These are phyloP conservation scores for Rhingia campestris DNA, from an alignment of 2,888 invertebrate species.

Conservation along the genomic window DNA sequence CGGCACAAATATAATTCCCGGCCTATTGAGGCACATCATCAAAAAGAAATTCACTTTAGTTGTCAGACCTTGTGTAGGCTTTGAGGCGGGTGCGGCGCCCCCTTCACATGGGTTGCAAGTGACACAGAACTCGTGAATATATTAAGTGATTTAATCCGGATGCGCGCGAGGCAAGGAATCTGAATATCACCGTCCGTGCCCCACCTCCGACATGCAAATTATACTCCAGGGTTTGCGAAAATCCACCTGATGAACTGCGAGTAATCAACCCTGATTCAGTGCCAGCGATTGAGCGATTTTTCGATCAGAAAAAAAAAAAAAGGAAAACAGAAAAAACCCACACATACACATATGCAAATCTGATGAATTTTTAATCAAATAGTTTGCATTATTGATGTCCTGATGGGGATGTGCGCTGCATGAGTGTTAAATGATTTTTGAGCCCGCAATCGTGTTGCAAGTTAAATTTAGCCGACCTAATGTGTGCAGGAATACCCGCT, in stretches of 20 bases:
- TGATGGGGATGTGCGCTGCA: conserved; percentile 26
- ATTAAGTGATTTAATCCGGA: conserved; percentile 51
- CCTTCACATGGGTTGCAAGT: conserved; percentile 28
- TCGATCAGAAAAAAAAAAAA: not conserved
- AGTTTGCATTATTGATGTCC: conserved; percentile 76
- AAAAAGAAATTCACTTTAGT: conserved; percentile 58
- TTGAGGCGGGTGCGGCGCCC: too few species aligned
- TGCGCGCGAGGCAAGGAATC: conserved; percentile 39
- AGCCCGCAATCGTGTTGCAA: conserved; percentile 17
- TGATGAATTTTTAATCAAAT: conserved; percentile 76
- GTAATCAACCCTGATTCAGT: conserved; percentile 56
- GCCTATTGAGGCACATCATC: conserved; percentile 68
- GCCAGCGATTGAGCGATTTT: conserved; percentile 56
- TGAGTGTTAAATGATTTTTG: conserved; percentile 63
- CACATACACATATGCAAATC: conserved; percentile 69
- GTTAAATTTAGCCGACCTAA: conserved; percentile 16
- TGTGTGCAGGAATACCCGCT: conserved; percentile 35
- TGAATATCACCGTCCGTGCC: not conserved
- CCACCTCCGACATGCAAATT: conserved; percentile 9
- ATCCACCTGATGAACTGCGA: conserved; percentile 57
- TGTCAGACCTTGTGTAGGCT: conserved; percentile 25
- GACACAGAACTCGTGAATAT: conserved; percentile 63
- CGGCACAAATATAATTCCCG: conserved; percentile 38
- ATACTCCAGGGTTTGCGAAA: conserved; percentile 52
- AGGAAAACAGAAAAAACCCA: not conserved